A percentile compares a stretch with the other conserved stretches of the same genome.
These are phyloP conservation scores for Amazona vittata DNA, from an alignment of 2,113 vertebrate genomes.

Conservation along the genomic window DNA sequence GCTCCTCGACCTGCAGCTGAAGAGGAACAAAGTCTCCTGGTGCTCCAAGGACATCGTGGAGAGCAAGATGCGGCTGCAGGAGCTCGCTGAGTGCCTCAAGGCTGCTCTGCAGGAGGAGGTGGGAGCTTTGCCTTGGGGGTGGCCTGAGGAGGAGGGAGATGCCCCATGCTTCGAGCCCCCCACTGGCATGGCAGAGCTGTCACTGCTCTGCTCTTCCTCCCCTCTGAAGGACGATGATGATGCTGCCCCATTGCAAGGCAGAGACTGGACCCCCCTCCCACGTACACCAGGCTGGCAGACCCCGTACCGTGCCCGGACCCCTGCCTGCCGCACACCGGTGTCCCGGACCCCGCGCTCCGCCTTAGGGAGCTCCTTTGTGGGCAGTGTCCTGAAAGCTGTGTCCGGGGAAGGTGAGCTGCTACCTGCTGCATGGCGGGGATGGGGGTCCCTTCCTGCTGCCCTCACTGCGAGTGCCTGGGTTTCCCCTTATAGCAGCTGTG, in stretches of 20 bases:
- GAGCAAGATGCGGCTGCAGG: conserved; percentile 29
- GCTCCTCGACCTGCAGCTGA: conserved; percentile 4
- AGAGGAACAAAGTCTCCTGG: conserved; percentile 54
- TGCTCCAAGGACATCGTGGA: neutral
- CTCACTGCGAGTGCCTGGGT: neutral
- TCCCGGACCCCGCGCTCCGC: neutral
- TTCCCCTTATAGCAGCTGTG: neutral
- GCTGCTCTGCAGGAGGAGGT: conserved; percentile 43
- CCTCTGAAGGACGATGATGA: conserved; percentile 19
- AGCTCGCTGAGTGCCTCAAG: neutral
- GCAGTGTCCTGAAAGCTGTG: conserved; percentile 5
- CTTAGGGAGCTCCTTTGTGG: neutral
- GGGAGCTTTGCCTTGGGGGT: neutral
- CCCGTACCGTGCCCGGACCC: neutral
- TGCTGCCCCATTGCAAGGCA: neutral
- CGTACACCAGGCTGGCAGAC: neutral
- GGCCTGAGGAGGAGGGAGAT: fast-evolving
- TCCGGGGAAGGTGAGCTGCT: conserved; percentile 59
- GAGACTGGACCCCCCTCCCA: neutral
- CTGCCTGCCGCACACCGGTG: fast-evolving
- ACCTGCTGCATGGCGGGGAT: neutral
- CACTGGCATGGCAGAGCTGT: neutral
- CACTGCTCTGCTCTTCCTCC: neutral
- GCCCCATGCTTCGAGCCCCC: neutral
- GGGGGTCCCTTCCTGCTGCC: neutral